phyloP scores from a whole-genome alignment of 2,113 vertebrate genomes.

The Bubo scandiacus region DNA sequence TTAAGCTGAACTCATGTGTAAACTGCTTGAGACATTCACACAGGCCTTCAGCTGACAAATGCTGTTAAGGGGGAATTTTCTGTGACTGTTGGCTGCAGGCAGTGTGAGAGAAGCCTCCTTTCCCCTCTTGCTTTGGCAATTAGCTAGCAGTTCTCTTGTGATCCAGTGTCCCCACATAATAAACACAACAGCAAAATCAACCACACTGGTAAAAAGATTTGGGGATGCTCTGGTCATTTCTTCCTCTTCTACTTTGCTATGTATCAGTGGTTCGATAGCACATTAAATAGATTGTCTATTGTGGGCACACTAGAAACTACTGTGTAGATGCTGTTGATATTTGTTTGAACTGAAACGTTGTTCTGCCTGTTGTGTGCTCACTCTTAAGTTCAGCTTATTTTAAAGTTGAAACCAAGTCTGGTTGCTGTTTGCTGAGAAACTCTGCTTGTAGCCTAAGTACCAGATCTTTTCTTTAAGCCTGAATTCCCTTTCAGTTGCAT shows the following conservation, averaged over 20 bases:
- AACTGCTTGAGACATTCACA: background rate
- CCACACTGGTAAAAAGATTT: background rate
- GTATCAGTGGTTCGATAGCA: background rate
- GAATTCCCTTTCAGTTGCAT: background rate
- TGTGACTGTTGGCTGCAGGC: background rate
- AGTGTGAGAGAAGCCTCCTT: background rate
- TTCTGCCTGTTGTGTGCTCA: background rate
- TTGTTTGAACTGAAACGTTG: background rate
- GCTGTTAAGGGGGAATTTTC: background rate
- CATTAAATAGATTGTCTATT: background rate
- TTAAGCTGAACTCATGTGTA: background rate
- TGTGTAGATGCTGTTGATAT: background rate
- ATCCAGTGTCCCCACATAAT: background rate
- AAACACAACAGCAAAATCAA: background rate
- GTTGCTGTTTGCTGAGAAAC: background rate
- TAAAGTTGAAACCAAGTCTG: background rate
- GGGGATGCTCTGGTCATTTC: background rate
- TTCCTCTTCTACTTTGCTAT: background rate
- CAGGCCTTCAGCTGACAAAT: background rate
- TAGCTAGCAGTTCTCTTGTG: background rate
- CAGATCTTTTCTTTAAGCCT: background rate
- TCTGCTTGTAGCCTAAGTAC: background rate
- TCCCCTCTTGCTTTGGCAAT: background rate
- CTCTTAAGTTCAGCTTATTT: background rate
- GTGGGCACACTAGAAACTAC: background rate